Evolutionary conservation across 2,113 vertebrate genomes (phyloP), one percentile per base, ranked within the genome.

Genomic region (Cyprinodon tularosa): DNA sequence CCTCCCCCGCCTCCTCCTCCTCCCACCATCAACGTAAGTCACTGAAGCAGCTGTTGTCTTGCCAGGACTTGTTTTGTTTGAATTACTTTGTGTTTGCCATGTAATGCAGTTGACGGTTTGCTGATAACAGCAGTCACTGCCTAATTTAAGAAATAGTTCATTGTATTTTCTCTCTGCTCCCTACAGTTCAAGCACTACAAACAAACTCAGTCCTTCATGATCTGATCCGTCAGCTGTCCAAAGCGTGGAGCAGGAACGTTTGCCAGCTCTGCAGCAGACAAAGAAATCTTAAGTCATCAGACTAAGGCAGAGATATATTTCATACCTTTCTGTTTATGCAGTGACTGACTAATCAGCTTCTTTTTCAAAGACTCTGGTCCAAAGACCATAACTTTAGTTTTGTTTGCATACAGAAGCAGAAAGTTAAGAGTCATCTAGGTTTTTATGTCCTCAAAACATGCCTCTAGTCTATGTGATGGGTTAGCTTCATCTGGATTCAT

Each of bases 161-260:
- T 17, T 75, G 60, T 75, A 12, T 29, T 53, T 66, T 78, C 64
- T 88, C 65, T 77, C 38, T 75, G 66, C 70, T 79, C 62, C 84
- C 74, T 60, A 12, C 89, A 90, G 92, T 50, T 90, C 85, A 94
- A 96, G 93, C 95, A 96, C 93, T 98, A 98, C 95, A 99, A 96
- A 93, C 96, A 97, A 68, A 96, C 96, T 75, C 95, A 96, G 86
- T 98, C 98, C 82, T 99, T 99, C 89, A 92, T 99, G 94, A 96
- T 98, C 66, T 97, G 95, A 97, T 36, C 17, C 57, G 61, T 48
- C 59, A 37, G 12, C 42, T 20, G 62, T 22, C 38, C 0, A 5
- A 68, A 63, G 62, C 62, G 66, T 6, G 7, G 53, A 50, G 42
- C 57, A 36, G 65, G 62, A 72, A 64, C 40, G 36, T 15, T 62